Conservation (phyloP, 92 coral and sea anemone species). For the Ricordea florida region DNA sequence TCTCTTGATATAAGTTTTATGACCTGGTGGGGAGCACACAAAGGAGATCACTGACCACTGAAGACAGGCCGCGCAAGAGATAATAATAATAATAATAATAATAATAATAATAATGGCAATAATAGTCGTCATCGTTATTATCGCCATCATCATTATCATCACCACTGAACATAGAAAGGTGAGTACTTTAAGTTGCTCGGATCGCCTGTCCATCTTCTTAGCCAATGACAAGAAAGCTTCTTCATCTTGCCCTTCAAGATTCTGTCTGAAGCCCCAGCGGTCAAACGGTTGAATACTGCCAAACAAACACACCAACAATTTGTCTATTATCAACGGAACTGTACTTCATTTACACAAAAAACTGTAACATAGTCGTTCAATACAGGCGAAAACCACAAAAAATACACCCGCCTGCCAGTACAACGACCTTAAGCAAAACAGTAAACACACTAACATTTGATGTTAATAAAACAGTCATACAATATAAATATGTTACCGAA, state of each 20-base stretch:
- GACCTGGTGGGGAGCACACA: too few relatives aligned
- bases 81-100: too few relatives aligned
- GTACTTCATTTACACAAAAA: background rate
- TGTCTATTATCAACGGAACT: background rate
- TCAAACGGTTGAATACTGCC: conserved; percentile 83
- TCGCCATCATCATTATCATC: background rate
- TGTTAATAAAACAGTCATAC: too few relatives aligned
- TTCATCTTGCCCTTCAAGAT: conserved; percentile 87
- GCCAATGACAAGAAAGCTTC: conserved; percentile 86
- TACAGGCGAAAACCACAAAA: too few relatives aligned
- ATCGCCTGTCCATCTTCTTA: conserved; percentile 79
- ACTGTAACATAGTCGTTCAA: too few relatives aligned
- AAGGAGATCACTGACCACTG: too few relatives aligned
- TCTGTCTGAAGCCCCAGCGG: conserved; percentile 93
- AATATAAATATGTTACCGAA: too few relatives aligned
- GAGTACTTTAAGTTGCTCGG: conserved; percentile 85
- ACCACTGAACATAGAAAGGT: background rate
- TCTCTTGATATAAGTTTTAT: too few relatives aligned
- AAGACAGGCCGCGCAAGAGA: too few relatives aligned
- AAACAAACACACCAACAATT: background rate
- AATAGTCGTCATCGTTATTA: background rate
- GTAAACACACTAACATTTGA: too few relatives aligned
- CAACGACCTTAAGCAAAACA: too few relatives aligned
- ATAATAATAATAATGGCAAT: background rate
- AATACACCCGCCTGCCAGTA: too few relatives aligned